Evolutionary conservation across 2,797 vertebrate genomes (phyloP), one percentile per base, ranked within the genome.

Genomic region (Odontamblyopus rebecca): DNA sequence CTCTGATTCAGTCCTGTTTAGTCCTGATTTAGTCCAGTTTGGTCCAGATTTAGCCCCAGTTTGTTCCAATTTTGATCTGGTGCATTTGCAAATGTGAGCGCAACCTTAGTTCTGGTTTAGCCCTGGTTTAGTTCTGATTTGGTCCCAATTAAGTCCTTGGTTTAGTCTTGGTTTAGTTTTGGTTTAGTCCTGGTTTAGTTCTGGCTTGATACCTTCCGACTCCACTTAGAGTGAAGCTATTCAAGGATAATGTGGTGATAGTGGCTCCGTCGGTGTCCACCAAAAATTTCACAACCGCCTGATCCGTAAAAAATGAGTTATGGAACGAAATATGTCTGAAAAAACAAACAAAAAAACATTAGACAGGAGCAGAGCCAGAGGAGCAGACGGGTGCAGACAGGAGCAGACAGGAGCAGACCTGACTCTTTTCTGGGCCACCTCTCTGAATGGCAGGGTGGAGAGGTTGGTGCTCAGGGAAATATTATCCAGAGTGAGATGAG

Each of bases 191-290:
- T 41, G 53, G 0, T 23, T 4, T 44, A 30, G 59, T 61, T 4
- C 27, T 15, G 15, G 27, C 26, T 61, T 44, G 11, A 19, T 74
- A 91, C 89, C 71, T 84, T 61, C 87, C 89, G 5, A 76, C 57
- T 1, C 88, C 89, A 0, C 18, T 82, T n/a, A 91, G 38, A 0
- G 62, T 84, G 62, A 60, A 0, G 1, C 3, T 27, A 0, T 85
- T 74, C 0, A 70, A 0, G 0, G 1, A 2, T 0, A 86, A 0
- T 1, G 0, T 2, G 19, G 38, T 63, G 41, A 89, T 0, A 0
- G 84, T 79, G 0, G 48, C 59, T 0, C 81, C 82, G 13, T 78
- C 15, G 0, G 61, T 0, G 41, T 27, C 38, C 69, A 44, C 5
- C 32, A 91, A 72, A 0, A 88, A 0, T 15, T 66, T 0, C 11